Evolutionary conservation across 2,888 invertebrate species (phyloP), one percentile per base, ranked within the genome.

Genomic region (Cryptus viduatorius): DNA sequence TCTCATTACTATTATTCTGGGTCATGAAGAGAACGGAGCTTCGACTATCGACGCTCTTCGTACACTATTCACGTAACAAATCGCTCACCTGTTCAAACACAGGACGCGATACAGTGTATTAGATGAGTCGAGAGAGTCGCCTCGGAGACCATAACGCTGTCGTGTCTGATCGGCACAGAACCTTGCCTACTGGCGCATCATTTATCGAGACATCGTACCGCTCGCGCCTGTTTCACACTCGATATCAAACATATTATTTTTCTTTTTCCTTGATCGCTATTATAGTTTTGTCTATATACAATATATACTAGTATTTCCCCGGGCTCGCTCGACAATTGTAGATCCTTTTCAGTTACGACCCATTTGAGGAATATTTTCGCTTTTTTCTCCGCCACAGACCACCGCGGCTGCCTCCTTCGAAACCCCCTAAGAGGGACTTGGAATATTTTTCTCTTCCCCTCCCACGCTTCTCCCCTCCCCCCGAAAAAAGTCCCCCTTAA

Each of bases 71-170:
- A 73, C 53, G 73, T 78, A 75, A 77, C 77, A 69, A 84, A 75
- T 65, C 68, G 29, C 53, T 61, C 84, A 84, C 84, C 82, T 82
- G 82, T 82, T 79, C 79, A 82, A 84, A 84, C 82, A 79, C 53
- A 29, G 19, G 24, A n/a, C 64, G 68, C 61, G 10, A 31, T 59
- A 53, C 42, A 16, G 61, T 19, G 37, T 77, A 73, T 84, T 75
- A 65, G 44, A 81, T 42, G 3, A 67, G 59, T 10, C 42, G 46
- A 69, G 46, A 53, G 68, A 46, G 48, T 64, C 19, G 64, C 31
- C 56, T 50, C 59, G 75, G 68, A 56, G 72, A 67, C 14, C 56
- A 79, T 65, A 73, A 75, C 64, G 37, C 69, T 69, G 37, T 16
- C 42, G 59, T 16, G 67, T 79, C 71, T 67, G 84, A 79, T 84